Percentiles rank a stretch among this genome's conserved stretches.
These are phyloP conservation scores for Ceratotherium simum DNA, from an alignment of 2,113 vertebrate genomes.

Conservation along the genomic window DNA sequence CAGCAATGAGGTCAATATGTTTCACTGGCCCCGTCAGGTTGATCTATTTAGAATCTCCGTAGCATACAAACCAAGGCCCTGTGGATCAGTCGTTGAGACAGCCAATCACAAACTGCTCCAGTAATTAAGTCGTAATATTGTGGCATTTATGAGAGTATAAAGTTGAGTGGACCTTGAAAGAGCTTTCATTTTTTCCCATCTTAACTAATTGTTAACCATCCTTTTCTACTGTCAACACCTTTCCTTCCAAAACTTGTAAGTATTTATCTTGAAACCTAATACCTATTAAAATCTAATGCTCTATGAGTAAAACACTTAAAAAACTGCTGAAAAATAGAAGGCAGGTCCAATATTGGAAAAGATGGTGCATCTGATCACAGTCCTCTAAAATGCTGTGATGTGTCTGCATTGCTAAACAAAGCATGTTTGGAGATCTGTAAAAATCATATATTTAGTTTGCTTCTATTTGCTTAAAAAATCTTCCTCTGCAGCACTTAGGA, in stretches of 20 bases:
- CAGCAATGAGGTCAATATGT: neutral
- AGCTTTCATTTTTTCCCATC: neutral
- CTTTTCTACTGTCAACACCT: neutral
- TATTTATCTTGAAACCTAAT: neutral
- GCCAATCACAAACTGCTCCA: neutral
- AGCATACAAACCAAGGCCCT: neutral
- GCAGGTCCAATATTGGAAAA: neutral
- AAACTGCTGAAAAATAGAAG: neutral
- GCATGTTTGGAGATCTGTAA: neutral
- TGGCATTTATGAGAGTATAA: neutral
- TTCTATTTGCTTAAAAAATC: neutral
- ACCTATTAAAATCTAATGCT: neutral
- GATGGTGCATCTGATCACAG: neutral
- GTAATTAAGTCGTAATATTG: neutral
- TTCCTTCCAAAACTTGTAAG: neutral
- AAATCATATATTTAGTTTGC: neutral
- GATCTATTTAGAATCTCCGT: neutral
- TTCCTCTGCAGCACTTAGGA: neutral
- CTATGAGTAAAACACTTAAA: neutral
- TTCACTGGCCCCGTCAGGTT: neutral
- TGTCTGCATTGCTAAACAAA: neutral
- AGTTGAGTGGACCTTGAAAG: neutral
- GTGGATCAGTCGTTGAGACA: neutral
- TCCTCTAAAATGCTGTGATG: neutral
- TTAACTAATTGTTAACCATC: neutral